Percentiles rank a stretch among this genome's conserved stretches.
These are phyloP conservation scores for Corythaeola cristata DNA, from an alignment of 2,113 vertebrate genomes.

Conservation along the genomic window DNA sequence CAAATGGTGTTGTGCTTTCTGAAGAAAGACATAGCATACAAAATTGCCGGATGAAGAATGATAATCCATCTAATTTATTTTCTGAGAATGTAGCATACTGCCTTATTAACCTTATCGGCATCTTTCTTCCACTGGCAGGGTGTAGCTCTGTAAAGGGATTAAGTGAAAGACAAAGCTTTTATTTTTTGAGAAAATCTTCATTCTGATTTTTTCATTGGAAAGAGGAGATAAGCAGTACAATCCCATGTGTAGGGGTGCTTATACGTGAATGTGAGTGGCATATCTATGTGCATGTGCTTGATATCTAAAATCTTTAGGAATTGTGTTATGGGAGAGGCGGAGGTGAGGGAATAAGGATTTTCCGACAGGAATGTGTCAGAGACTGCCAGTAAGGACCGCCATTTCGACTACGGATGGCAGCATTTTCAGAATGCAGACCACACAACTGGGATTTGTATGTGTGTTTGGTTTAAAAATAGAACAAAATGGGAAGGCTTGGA, in stretches of 20 bases:
- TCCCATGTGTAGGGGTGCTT: background rate
- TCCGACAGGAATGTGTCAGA: background rate
- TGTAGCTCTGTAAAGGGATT: background rate
- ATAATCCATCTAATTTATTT: background rate
- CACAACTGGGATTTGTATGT: background rate
- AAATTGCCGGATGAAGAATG: background rate
- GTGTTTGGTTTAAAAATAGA: conserved; percentile 38
- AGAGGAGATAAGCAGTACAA: background rate
- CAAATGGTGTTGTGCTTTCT: background rate
- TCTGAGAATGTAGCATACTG: background rate
- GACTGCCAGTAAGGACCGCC: background rate
- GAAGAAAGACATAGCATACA: background rate
- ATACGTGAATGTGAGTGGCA: background rate
- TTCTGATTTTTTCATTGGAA: conserved; percentile 11
- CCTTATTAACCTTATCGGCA: conserved; percentile 1
- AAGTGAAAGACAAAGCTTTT: background rate
- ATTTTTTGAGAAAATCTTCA: background rate
- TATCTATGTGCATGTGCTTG: background rate
- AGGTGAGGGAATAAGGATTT: background rate
- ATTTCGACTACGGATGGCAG: background rate
- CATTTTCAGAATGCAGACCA: conserved; percentile 30
- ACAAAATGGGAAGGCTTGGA: conserved; percentile 13
- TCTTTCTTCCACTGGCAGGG: background rate
- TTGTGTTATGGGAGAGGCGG: background rate
- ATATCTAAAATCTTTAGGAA: background rate